Conservation (phyloP, 2,113 vertebrate species). For the Podiceps cristatus region DNA sequence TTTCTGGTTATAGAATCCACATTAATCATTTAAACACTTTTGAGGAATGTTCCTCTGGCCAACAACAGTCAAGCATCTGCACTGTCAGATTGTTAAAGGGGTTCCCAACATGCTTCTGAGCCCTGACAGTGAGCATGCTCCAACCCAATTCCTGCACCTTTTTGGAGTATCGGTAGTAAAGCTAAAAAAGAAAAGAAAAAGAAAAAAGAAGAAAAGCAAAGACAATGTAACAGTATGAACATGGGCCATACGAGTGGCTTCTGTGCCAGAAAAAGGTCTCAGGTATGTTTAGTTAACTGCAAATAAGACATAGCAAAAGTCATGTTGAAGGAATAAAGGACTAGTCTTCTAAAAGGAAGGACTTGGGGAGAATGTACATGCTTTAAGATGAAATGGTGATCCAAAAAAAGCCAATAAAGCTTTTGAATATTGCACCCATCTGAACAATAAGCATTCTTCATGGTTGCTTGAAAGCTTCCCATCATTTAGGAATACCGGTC, state of each 20-base stretch:
- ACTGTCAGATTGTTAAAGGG: background rate
- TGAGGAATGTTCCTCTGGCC: background rate
- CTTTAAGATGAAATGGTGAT: background rate
- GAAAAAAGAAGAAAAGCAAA: background rate
- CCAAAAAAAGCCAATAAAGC: background rate
- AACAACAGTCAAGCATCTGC: background rate
- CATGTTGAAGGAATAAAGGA: background rate
- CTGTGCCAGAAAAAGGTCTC: background rate
- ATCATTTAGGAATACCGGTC: accelerated
- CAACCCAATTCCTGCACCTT: background rate
- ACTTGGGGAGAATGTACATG: background rate
- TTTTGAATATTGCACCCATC: background rate
- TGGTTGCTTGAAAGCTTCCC: background rate
- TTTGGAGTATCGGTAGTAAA: background rate
- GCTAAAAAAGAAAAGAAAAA: background rate
- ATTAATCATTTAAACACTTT: background rate
- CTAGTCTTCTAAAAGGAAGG: background rate
- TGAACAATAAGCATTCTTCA: background rate
- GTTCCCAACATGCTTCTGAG: background rate
- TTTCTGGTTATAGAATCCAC: background rate
- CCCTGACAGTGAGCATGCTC: background rate
- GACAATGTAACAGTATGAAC: background rate
- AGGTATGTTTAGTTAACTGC: background rate
- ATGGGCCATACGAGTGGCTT: background rate
- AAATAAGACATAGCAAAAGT: background rate